These are phyloP conservation scores for Phoxinus dragarum DNA, from an alignment of 2,797 vertebrate genomes.

Conservation along the genomic window DNA sequence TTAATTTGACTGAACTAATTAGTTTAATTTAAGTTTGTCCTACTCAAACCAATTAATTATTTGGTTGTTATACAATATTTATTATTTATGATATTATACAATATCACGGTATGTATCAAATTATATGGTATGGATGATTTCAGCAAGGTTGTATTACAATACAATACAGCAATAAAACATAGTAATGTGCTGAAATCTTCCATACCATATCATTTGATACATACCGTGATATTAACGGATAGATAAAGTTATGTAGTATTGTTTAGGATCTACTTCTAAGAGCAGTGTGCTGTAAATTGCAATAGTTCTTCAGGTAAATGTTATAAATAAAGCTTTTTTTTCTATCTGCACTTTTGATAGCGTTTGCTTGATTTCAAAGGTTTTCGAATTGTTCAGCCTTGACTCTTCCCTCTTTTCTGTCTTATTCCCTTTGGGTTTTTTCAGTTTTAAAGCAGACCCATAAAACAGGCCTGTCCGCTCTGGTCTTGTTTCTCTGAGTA, in stretches of 20 bases:
- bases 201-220: not conserved
- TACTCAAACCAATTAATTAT: too few species aligned
- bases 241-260: not conserved
- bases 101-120: too few species aligned
- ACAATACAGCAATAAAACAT: not conserved
- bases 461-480: constrained; percentile 82
- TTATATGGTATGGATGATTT: too few species aligned
- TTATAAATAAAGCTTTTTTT: not conserved
- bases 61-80: too few species aligned
- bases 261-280: not conserved
- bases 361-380: not conserved
- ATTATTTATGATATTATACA: too few species aligned
- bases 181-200: not conserved
- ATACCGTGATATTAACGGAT: not conserved
- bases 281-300: not conserved
- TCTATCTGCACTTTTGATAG: not conserved
- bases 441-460: constrained; percentile 76
- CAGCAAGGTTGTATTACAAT: too few species aligned
- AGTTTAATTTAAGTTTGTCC: too few species aligned
- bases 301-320: not conserved
- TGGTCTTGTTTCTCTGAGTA: constrained; percentile 82
- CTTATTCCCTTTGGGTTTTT: constrained; percentile 39
- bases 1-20: too few species aligned
- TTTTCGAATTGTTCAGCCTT: not conserved
- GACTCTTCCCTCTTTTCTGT: constrained; percentile 6